These are phyloP conservation scores for Molorchus minor DNA, from an alignment of 2,888 invertebrate genomes.

Conservation along the genomic window DNA sequence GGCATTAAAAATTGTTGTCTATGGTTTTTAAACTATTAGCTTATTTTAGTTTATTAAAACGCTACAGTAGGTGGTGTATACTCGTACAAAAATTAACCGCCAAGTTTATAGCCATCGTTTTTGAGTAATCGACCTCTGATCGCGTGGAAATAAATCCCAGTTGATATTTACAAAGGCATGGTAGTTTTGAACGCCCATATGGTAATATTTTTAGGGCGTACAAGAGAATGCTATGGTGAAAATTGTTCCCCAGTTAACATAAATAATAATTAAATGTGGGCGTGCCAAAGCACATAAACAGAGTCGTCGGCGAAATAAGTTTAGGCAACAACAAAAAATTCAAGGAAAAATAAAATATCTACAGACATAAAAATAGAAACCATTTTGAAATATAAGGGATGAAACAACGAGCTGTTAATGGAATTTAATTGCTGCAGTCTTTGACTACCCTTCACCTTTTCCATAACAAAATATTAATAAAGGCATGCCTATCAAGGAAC, in stretches of 20 bases:
- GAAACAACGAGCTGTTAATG: no score
- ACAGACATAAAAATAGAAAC: no score
- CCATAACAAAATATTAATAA: no score
- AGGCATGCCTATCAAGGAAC: no score
- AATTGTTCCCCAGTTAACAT: slow-evolving; percentile 27
- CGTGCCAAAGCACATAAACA: slow-evolving; percentile 2
- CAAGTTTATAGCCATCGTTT: slow-evolving; percentile 8
- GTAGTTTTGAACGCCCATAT: slow-evolving; percentile 26
- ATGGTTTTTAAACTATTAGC: no score
- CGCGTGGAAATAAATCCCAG: slow-evolving; percentile 21
- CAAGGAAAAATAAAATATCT: no score
- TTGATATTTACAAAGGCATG: slow-evolving; percentile 21
- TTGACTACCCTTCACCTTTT: no score
- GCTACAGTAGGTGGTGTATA: background rate
- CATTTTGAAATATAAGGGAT: no score
- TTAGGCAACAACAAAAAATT: no score
- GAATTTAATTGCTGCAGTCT: no score
- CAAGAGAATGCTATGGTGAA: slow-evolving; percentile 25
- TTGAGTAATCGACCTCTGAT: slow-evolving; percentile 19
- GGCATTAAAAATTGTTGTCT: no score
- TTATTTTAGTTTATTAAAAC: no score
- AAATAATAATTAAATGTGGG: slow-evolving; percentile 34
- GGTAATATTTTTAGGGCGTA: slow-evolving; percentile 23
- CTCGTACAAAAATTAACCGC: slow-evolving; percentile 5
- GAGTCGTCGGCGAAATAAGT: slow-evolving; percentile 7